Percentiles rank a stretch among this genome's conserved stretches.
phyloP scores from a whole-genome alignment of 1,140 invertebrate species.

The Rhopalosiphum maidis region DNA sequence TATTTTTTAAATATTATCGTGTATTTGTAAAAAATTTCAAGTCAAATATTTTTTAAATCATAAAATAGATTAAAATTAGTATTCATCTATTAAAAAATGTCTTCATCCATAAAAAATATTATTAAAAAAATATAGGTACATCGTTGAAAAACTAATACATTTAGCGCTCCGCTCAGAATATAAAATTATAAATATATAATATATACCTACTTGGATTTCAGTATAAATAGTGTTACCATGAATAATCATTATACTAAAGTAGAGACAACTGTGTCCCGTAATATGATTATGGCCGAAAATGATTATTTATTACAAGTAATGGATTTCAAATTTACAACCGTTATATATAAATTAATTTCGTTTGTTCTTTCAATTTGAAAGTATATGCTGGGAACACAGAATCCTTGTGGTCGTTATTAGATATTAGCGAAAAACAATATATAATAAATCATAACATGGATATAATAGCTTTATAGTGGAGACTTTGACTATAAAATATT shows the following conservation, averaged over 20 bases:
- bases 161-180: background rate
- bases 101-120: background rate
- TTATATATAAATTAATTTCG: slow-evolving; percentile 1
- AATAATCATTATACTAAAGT: background rate
- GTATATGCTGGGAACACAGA: background rate
- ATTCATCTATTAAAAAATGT: background rate
- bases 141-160: background rate
- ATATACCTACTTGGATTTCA: background rate
- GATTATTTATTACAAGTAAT: slow-evolving; percentile 15
- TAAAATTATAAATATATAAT: background rate
- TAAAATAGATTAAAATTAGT: background rate
- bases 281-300: background rate
- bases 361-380: background rate
- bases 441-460: slow-evolving; percentile 20
- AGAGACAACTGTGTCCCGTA: background rate
- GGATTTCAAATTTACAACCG: background rate
- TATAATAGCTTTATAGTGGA: background rate
- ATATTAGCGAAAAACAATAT: background rate
- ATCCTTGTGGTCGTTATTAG: background rate
- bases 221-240: background rate
- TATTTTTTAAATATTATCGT: background rate
- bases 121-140: background rate
- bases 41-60: background rate
- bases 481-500: background rate
- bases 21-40: no score